phyloP scores from a whole-genome alignment of 1,140 invertebrate genomes.

The Papilio xuthus region DNA sequence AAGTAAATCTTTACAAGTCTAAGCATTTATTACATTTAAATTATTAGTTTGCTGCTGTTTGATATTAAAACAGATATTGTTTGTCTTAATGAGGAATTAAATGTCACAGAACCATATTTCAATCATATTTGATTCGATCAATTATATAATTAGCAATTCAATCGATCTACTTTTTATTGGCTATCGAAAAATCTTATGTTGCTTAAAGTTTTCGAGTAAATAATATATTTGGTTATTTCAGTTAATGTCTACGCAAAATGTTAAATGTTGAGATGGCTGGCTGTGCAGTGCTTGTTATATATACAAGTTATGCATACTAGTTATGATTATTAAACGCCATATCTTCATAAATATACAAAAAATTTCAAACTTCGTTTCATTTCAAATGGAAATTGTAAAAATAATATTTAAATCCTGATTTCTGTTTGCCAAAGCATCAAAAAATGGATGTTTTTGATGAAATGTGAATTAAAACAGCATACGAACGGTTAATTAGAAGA shows the following conservation, averaged over 20 bases:
- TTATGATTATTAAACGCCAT: too few relatives aligned
- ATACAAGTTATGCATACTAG: too few relatives aligned
- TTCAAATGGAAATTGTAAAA: too few relatives aligned
- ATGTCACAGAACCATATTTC: conserved; percentile 19
- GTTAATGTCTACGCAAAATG: background rate
- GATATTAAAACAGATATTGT: background rate
- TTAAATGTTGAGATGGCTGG: too few relatives aligned
- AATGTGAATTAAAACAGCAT: too few relatives aligned
- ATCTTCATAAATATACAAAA: too few relatives aligned
- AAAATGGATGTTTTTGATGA: too few relatives aligned
- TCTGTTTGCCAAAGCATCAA: too few relatives aligned
- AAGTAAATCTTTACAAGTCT: background rate
- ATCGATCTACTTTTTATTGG: conserved; percentile 12
- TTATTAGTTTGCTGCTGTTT: background rate
- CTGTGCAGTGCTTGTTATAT: too few relatives aligned
- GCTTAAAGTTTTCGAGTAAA: conserved; percentile 9
- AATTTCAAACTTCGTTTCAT: too few relatives aligned
- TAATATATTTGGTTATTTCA: background rate
- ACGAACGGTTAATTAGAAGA: too few relatives aligned
- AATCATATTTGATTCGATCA: conserved; percentile 17
- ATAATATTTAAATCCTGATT: too few relatives aligned
- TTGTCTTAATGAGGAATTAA: conserved; percentile 12
- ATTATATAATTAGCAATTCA: conserved; percentile 22
- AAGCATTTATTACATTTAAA: background rate
- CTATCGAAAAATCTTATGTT: conserved; percentile 24